phyloP scores from a whole-genome alignment of 2,113 vertebrate genomes.

The Scolopax mira region DNA sequence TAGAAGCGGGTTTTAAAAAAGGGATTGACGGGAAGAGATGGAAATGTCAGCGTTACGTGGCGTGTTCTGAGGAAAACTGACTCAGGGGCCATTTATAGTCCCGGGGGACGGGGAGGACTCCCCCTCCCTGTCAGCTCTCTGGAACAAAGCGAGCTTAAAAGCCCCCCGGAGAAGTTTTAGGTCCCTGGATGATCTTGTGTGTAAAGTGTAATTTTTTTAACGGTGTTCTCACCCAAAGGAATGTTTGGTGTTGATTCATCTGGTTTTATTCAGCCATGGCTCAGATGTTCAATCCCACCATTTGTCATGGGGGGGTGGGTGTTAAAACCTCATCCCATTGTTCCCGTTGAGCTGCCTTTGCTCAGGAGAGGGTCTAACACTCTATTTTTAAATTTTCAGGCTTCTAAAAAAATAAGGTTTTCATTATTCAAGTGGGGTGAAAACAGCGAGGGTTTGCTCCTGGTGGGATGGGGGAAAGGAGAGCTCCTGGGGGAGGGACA shows the following conservation, averaged over 20 bases:
- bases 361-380: rapidly evolving
- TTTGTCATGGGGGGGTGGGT: rapidly evolving
- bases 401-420: background rate
- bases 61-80: background rate
- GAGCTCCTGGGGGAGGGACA: background rate
- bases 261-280: background rate
- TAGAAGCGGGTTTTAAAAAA: background rate
- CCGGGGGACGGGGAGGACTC: rapidly evolving
- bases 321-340: rapidly evolving
- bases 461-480: background rate
- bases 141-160: background rate
- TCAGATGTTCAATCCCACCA: background rate
- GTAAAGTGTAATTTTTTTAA: background rate
- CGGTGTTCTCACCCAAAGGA: background rate
- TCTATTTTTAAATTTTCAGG: background rate
- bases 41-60: background rate
- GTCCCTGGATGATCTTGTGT: rapidly evolving
- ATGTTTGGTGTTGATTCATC: background rate
- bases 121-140: background rate
- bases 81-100: background rate
- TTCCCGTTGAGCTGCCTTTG: background rate
- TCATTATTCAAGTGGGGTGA: background rate
- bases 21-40: background rate
- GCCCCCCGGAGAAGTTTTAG: background rate
- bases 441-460: rapidly evolving